Base-by-base conservation (phyloP, 1,140 invertebrate species). In the Megalonaias nervosa region DNA sequence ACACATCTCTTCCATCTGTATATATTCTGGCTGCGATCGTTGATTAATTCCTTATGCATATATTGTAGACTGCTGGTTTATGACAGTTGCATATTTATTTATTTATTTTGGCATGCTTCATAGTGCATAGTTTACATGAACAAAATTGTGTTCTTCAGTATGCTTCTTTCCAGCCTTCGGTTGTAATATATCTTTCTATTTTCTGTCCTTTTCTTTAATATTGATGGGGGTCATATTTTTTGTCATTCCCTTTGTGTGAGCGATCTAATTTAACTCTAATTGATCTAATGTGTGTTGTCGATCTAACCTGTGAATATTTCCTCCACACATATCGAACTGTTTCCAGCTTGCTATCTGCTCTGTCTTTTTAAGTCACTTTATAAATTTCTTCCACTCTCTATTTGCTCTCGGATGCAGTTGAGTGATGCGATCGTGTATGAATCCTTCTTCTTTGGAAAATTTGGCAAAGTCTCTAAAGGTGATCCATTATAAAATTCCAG, bases 401-500 rank as follows among this genome's bases (percentile, higher is more conserved):
- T 82, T 82, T 19, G 77, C 72, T 66, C 64, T 76, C 14, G 80
- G 77, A 64, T 74, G 72, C 23, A 62, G 58, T 60, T 77, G 80
- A 57, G 77, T 85, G 79, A 81, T 74, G 66, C 57, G 48, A 26
- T 71, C 69, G 71, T 82, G 77, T 14, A 55, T 66, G 57, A 84
- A 74, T 23, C 78, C 78, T 21, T 68, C 48, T 58, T 71, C 26
- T 31, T 72, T 77, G 13, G 65, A 23, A 72, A 80, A 82, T 17
- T 70, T 17, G n/a, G 26, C 56, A 60, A 82, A 81, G n/a, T 75
- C 68, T 58, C 55, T 31, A 14, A 58, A 61, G 60, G 68, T 83
- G 77, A 73, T n/a, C 80, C 82, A 74, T 80, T 82, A 56, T 83
- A 80, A 38, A 48, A 75, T 71, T 77, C 69, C 26, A 84, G 19